These are phyloP conservation scores for Sardina pilchardus DNA, from an alignment of 2,113 vertebrate species.

Conservation along the genomic window DNA sequence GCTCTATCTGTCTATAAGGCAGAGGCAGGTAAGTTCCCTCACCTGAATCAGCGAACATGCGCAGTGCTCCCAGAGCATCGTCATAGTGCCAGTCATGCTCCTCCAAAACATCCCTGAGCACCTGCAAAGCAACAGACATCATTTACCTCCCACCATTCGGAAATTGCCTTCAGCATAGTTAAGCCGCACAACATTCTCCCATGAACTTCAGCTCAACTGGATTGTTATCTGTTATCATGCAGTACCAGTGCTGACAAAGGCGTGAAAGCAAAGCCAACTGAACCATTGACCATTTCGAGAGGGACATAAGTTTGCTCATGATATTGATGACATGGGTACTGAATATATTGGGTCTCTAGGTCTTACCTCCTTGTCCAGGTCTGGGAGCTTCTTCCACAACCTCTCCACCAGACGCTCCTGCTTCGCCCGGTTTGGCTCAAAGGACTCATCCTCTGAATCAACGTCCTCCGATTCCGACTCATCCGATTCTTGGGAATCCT, in stretches of 20 bases:
- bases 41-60: conserved; percentile 82
- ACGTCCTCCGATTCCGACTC: conserved; percentile 45
- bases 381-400: conserved; percentile 85
- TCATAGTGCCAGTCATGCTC: conserved; percentile 89
- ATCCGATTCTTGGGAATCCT: conserved; percentile 37
- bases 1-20: too few species aligned
- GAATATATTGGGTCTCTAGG: background rate
- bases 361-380: conserved; percentile 83
- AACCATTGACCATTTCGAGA: too few species aligned
- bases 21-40: background rate
- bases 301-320: too few species aligned
- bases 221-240: background rate
- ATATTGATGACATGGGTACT: background rate
- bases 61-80: conserved; percentile 83
- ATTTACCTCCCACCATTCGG: background rate
- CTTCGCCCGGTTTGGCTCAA: conserved; percentile 76
- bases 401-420: conserved; percentile 82
- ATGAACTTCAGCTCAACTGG: background rate
- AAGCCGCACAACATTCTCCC: too few species aligned
- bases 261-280: background rate
- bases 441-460: conserved; percentile 54
- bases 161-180: background rate
- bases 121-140: conserved; percentile 64
- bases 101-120: conserved; percentile 84
- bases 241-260: conserved; percentile 34